Percentiles rank a stretch among this genome's conserved stretches.
phyloP scores from a whole-genome alignment of 2,888 invertebrate genomes.

The Mythimna vitellina region DNA sequence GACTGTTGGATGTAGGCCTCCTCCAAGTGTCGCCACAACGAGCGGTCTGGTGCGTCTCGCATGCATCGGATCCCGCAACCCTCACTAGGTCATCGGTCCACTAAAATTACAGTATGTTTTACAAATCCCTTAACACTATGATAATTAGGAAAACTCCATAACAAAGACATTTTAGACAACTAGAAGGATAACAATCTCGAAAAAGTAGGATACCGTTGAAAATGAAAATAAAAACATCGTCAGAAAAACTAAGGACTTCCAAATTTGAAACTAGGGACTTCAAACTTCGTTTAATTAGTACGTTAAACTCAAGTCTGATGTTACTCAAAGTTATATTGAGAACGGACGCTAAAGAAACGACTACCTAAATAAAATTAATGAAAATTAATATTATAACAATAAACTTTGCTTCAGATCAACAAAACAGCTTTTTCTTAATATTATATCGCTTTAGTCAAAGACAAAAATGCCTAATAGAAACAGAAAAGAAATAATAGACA shows the following conservation, averaged over 20 bases:
- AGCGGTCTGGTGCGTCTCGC: no score
- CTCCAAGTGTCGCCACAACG: no score
- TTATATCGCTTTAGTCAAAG: constrained; percentile 63
- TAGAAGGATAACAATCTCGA: not conserved
- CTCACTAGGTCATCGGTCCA: no score
- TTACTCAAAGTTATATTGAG: constrained; percentile 30
- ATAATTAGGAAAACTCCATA: not conserved
- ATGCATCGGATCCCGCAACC: no score
- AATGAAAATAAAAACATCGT: constrained; percentile 18
- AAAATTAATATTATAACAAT: constrained; percentile 23
- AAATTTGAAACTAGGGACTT: constrained; percentile 29
- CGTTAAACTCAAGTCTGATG: constrained; percentile 22
- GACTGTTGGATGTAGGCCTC: no score
- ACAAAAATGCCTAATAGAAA: not conserved
- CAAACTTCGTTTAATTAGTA: constrained; percentile 20
- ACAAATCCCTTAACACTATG: not conserved
- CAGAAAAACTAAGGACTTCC: not conserved
- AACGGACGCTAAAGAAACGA: constrained; percentile 1
- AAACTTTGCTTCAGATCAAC: constrained; percentile 81
- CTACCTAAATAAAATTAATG: constrained; percentile 28
- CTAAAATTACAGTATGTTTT: not conserved
- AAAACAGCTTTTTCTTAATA: constrained; percentile 64
- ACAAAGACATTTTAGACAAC: not conserved
- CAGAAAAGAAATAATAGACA: constrained; percentile 17
- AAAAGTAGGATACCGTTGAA: not conserved